Evolutionary conservation across 2,113 vertebrate genomes (phyloP).

Genomic region (Embiotoca jacksoni): DNA sequence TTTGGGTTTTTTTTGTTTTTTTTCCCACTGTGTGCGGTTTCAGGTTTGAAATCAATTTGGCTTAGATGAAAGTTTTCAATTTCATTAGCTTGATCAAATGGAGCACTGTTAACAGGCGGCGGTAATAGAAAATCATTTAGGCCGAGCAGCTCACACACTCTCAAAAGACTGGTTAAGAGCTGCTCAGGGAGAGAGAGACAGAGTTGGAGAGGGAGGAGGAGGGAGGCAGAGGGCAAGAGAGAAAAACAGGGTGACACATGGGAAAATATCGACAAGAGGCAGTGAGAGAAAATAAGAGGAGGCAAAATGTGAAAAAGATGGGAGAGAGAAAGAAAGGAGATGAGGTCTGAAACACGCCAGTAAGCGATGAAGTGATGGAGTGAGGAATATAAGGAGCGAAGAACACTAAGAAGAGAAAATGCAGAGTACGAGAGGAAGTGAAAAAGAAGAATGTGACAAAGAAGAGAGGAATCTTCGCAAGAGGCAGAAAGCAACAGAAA

Average conservation of each 20-base stretch:
- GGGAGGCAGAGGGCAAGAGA: neutral
- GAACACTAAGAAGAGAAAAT: slow-evolving; percentile 20
- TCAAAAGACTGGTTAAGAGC: slow-evolving; percentile 74
- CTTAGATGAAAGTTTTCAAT: slow-evolving; percentile 86
- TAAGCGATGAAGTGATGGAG: slow-evolving; percentile 4
- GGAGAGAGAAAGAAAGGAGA: neutral
- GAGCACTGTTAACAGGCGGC: slow-evolving; percentile 82
- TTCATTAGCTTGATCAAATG: slow-evolving; percentile 86
- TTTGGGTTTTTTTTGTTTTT: neutral
- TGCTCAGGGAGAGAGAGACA: slow-evolving; percentile 53
- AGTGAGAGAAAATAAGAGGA: neutral
- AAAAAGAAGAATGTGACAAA: slow-evolving; percentile 27
- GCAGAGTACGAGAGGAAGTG: slow-evolving; percentile 9
- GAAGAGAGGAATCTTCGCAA: neutral
- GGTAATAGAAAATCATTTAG: slow-evolving; percentile 86
- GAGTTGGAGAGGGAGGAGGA: slow-evolving; percentile 22
- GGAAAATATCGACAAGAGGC: slow-evolving; percentile 36
- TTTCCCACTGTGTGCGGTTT: slow-evolving; percentile 39
- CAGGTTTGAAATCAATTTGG: slow-evolving; percentile 84
- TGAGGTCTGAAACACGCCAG: slow-evolving; percentile 5
- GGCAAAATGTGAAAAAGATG: slow-evolving; percentile 31
- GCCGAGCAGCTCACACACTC: slow-evolving; percentile 70
- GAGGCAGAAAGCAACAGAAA: slow-evolving; percentile 13
- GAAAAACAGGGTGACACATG: slow-evolving; percentile 26
- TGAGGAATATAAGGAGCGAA: neutral